A percentile compares a stretch with the other conserved stretches of the same genome.
Conservation (phyloP, 2,797 vertebrate genomes). For the Nasua narica region DNA sequence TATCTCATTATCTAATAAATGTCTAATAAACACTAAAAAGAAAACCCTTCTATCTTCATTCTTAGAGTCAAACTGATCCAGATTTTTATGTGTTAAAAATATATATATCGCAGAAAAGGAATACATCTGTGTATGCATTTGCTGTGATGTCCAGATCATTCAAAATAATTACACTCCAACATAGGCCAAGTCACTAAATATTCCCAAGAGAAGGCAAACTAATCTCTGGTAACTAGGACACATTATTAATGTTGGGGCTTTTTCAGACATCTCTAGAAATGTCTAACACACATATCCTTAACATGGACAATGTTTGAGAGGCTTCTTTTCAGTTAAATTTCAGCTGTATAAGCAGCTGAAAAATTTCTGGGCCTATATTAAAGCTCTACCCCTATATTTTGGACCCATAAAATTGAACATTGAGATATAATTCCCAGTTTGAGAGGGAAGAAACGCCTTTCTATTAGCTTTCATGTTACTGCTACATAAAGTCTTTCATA, state of each 20-base stretch:
- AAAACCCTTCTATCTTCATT: not conserved
- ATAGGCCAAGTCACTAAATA: not conserved
- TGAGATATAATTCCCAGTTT: not conserved
- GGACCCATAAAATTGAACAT: not conserved
- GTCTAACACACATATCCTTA: not conserved
- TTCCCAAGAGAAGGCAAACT: not conserved
- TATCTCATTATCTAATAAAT: not conserved
- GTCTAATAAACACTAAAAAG: not conserved
- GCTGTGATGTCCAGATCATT: not conserved
- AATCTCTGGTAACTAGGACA: not conserved
- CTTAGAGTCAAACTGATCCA: not conserved
- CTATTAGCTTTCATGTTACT: not conserved
- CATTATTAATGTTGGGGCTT: not conserved
- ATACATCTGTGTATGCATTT: not conserved
- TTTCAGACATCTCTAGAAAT: not conserved
- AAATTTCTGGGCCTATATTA: not conserved
- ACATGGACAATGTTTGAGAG: not conserved
- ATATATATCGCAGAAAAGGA: not conserved
- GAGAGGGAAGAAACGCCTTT: not conserved
- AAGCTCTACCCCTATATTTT: not conserved
- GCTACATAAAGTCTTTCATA: not conserved
- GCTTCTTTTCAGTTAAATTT: not conserved
- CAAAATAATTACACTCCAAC: not conserved
- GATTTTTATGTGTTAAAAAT: not conserved
- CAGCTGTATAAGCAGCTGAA: not conserved